Conservation (phyloP, 2,797 vertebrate genomes). For the Loris lydekkerianus region DNA sequence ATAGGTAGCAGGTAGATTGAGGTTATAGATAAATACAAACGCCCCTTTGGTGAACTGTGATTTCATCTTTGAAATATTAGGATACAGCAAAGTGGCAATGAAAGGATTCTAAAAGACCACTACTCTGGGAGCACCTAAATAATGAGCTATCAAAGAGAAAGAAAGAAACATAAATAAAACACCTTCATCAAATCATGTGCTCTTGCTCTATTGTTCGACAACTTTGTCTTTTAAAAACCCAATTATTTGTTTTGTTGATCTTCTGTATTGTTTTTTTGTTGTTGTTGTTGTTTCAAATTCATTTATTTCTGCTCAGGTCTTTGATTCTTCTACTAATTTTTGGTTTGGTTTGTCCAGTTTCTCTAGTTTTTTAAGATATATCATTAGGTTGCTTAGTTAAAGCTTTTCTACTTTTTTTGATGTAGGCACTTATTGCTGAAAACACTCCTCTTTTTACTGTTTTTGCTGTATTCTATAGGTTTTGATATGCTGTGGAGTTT, state of each 20-base stretch:
- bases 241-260: neutral
- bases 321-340: neutral
- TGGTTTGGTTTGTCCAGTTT: neutral
- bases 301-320: neutral
- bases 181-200: neutral
- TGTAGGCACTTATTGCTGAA: neutral
- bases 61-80: conserved; percentile 37
- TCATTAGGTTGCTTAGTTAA: neutral
- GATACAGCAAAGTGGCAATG: neutral
- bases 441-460: neutral
- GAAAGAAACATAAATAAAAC: neutral
- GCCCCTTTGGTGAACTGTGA: neutral
- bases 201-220: conserved; percentile 24
- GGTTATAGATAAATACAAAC: neutral
- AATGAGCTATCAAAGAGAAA: conserved; percentile 5
- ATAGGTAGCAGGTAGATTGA: conserved; percentile 7
- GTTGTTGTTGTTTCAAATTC: neutral
- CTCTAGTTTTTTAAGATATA: neutral
- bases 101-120: conserved; percentile 4
- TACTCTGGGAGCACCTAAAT: conserved; percentile 1
- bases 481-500: neutral
- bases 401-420: neutral
- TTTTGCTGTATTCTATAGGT: neutral
- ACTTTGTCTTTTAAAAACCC: neutral
- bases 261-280: neutral